These are phyloP conservation scores for Astyanax mexicanus DNA, from an alignment of 2,797 vertebrate genomes.

Conservation along the genomic window DNA sequence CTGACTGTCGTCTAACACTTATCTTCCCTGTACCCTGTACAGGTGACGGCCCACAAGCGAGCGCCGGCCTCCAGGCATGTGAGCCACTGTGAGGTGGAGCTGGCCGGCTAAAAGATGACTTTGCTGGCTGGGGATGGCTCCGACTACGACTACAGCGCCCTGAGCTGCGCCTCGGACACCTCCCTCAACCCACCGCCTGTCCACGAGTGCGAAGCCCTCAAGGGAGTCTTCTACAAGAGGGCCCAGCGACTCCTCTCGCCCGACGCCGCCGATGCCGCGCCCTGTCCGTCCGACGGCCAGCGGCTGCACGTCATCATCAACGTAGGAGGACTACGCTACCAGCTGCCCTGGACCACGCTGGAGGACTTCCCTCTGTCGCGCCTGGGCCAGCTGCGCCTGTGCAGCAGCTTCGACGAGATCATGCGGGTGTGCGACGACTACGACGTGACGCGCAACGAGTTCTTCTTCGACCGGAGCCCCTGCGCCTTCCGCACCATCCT, in stretches of 20 bases:
- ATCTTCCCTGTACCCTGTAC: background rate
- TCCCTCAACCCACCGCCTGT: conserved; percentile 86
- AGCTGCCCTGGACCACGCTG: conserved; percentile 95
- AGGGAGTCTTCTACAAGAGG: conserved; percentile 93
- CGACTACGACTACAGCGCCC: conserved; percentile 95
- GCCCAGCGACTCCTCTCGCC: conserved; percentile 79
- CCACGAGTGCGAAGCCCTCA: conserved; percentile 84
- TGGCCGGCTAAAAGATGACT: conserved; percentile 87
- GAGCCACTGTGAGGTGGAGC: conserved; percentile 67
- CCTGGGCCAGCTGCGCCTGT: conserved; percentile 91
- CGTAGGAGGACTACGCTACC: conserved; percentile 94
- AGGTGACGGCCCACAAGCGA: conserved; percentile 47
- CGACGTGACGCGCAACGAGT: conserved; percentile 92
- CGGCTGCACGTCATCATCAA: conserved; percentile 93
- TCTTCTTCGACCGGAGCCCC: conserved; percentile 97
- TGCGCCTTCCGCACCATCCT: conserved; percentile 95
- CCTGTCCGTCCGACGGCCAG: conserved; percentile 58
- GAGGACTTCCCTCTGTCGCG: conserved; percentile 96
- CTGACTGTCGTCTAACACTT: background rate
- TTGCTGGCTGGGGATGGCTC: conserved; percentile 95
- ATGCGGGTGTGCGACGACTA: conserved; percentile 96
- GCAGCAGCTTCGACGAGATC: conserved; percentile 95
- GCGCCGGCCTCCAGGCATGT: conserved; percentile 80
- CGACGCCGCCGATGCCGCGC: background rate
- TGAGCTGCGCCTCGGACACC: conserved; percentile 92